These are phyloP conservation scores for Caenorhabditis becei DNA, from an alignment of 2,888 invertebrate species.

Conservation along the genomic window DNA sequence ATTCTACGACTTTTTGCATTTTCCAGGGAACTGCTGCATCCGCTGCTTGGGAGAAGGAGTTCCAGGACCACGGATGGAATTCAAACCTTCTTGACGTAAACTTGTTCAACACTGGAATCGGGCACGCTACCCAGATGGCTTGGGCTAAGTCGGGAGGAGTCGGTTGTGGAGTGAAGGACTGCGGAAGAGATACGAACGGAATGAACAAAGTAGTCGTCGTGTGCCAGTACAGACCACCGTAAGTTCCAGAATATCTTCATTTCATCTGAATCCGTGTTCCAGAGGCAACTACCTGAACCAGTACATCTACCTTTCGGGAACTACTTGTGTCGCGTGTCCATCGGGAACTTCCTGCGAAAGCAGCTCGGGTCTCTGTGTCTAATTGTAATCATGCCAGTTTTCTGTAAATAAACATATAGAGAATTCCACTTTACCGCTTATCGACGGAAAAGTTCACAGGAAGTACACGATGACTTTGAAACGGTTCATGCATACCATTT, in stretches of 20 bases:
- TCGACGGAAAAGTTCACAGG: neutral
- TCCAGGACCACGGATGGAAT: constrained; percentile 50
- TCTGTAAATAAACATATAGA: constrained; percentile 22
- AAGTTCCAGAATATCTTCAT: neutral
- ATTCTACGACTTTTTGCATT: neutral
- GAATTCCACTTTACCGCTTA: neutral
- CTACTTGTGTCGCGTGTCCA: constrained; percentile 42
- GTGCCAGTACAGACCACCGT: constrained; percentile 58
- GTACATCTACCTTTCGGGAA: constrained; percentile 29
- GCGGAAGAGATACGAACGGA: constrained; percentile 17
- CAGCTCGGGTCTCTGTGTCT: constrained; percentile 36
- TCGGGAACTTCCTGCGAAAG: constrained; percentile 40
- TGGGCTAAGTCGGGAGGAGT: constrained; percentile 47
- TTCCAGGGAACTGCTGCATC: constrained; percentile 2
- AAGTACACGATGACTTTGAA: constrained; percentile 4
- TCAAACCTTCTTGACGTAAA: constrained; percentile 14
- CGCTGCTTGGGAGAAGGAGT: constrained; percentile 46
- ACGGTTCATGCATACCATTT: neutral
- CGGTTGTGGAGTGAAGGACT: constrained; percentile 59
- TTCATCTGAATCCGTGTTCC: neutral
- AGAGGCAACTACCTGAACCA: constrained; percentile 48
- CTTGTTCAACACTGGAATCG: too few relatives aligned
- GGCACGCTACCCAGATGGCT: constrained; percentile 61
- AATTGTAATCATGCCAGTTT: neutral
- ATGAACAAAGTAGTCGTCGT: constrained; percentile 55